Base-by-base conservation (phyloP, 2,888 invertebrate species). In the Apamea sordens region DNA sequence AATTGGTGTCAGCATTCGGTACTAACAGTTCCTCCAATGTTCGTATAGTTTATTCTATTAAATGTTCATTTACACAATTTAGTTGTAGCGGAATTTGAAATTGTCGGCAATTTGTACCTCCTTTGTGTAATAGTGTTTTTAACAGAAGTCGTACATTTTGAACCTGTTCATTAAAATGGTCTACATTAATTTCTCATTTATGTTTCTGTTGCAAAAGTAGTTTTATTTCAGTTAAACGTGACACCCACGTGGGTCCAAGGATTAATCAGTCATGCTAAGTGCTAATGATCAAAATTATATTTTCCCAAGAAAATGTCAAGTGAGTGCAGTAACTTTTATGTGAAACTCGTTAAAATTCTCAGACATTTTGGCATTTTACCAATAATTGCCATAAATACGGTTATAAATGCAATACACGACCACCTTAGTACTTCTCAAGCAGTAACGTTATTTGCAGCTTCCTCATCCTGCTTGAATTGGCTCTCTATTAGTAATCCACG, bases 1-100 rank as follows among this genome's bases (percentile, higher is more conserved):
- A 95, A 96, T 95, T 95, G 95, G 92, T 93, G 93, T 92, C 92
- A 89, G 77, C 82, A 85, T 84, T 87, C 50, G 80, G 84, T 83
- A 75, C 88, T 76, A 73, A 69, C 76, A 78, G 80, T 83, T 87
- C 72, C 82, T 82, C 78, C 73, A 76, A 73, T 76, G 74, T 78
- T 78, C 63, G 41, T 85, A 71, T 85, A 83, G 81, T 88, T 86
- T 81, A 89, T 82, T 85, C 84, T 77, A 83, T 87, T 80, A 89
- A 85, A 82, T 83, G 81, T 76, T 73, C 77, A 83, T 89, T 84
- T 87, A 84, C 79, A 82, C 84, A 83, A 88, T 89, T 89, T 80
- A 81, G 73, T 80, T 76, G 71, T 76, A 64, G 73, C 72, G 64
- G 78, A 84, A 88, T 84, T 83, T 82, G 72, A 74, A 85, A 81